Evolutionary conservation across 2,888 invertebrate species (phyloP).

Genomic region (Asteroscopus sphinx): DNA sequence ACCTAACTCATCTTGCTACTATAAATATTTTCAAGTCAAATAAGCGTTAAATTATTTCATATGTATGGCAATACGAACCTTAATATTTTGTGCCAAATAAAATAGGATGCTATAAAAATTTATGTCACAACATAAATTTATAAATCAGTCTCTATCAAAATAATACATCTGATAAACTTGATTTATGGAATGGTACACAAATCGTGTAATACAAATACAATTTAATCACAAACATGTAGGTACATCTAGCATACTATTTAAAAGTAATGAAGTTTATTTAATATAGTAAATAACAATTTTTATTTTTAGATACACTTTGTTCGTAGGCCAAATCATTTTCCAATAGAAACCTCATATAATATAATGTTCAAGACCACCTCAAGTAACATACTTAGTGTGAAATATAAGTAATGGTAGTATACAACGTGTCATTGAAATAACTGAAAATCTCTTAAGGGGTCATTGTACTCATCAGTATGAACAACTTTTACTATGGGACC

Average conservation of each 20-base stretch:
- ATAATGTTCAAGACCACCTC: conserved; percentile 13
- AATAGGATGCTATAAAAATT: conserved; percentile 33
- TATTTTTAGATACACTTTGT: conserved; percentile 17
- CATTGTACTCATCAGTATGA: no score
- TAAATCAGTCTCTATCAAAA: conserved; percentile 58
- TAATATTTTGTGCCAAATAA: conserved; percentile 36
- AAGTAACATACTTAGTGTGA: conserved; percentile 17
- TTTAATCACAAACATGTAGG: conserved; percentile 22
- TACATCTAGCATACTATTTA: conserved; percentile 42
- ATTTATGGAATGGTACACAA: conserved; percentile 52
- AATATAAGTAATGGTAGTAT: conserved; percentile 20
- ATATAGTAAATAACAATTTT: conserved; percentile 32
- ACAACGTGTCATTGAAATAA: no score
- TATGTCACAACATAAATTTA: conserved; percentile 40
- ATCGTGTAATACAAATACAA: conserved; percentile 24
- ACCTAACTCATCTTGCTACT: no score
- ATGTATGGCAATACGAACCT: conserved; percentile 16
- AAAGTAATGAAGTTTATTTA: conserved; percentile 16
- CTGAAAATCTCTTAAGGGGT: no score
- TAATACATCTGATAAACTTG: conserved; percentile 36
- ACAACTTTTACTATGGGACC: no score
- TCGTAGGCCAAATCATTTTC: conserved; percentile 41
- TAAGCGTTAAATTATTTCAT: no score
- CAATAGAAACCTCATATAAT: conserved; percentile 15
- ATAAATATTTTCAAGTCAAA: no score